phyloP scores from a whole-genome alignment of 2,797 vertebrate genomes.

The Florisuga fusca region DNA sequence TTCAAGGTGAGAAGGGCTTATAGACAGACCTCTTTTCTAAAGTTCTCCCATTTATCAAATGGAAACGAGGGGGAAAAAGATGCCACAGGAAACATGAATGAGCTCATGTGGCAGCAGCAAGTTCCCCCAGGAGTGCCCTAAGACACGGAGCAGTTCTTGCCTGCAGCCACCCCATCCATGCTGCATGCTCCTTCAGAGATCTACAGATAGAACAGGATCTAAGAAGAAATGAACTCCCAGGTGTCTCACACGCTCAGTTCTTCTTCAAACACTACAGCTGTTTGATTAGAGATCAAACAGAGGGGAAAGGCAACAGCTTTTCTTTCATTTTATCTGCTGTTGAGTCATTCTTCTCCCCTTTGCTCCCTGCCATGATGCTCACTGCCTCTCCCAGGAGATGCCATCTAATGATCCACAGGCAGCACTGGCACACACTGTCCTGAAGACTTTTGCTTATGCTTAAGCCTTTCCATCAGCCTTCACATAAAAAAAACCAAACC shows the following conservation, averaged over 20 bases:
- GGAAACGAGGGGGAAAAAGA: background rate
- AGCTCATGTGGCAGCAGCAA: constrained; percentile 29
- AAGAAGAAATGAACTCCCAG: constrained; percentile 28
- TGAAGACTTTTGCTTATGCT: background rate
- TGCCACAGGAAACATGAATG: constrained; percentile 19
- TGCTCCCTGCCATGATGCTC: background rate
- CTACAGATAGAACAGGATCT: background rate
- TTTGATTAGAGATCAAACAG: constrained; percentile 51
- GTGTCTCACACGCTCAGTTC: rapidly evolving
- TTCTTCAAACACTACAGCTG: background rate
- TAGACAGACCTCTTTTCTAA: background rate
- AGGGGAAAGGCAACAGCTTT: background rate
- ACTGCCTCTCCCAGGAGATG: background rate
- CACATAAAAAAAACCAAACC: background rate
- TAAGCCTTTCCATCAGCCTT: background rate
- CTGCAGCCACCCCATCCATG: background rate
- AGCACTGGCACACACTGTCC: background rate
- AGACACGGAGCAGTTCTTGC: background rate
- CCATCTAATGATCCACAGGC: background rate
- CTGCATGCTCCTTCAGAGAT: background rate
- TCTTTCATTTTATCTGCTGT: background rate
- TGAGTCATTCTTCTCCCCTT: background rate
- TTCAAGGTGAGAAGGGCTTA: background rate
- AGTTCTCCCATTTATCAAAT: background rate
- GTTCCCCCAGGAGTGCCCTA: background rate